These are phyloP conservation scores for Xyrichtys novacula DNA, from an alignment of 2,797 vertebrate genomes.

Conservation along the genomic window DNA sequence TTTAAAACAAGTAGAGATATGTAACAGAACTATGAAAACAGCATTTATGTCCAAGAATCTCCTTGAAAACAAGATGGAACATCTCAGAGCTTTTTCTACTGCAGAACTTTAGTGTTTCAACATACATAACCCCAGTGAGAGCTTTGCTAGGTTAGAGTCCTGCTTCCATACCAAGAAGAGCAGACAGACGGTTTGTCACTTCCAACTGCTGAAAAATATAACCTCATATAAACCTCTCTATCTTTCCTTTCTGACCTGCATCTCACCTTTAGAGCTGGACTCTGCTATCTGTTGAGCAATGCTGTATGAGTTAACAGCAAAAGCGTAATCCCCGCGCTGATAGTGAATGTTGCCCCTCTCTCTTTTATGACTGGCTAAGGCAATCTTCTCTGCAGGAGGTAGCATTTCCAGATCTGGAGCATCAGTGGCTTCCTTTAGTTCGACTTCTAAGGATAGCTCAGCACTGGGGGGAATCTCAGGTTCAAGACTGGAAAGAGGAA, in stretches of 20 bases:
- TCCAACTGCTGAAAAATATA: too few relatives aligned
- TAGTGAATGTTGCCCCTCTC: constrained; percentile 93
- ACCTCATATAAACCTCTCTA: not conserved
- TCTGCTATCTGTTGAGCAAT: constrained; percentile 91
- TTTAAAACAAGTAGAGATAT: not conserved
- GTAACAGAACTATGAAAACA: too few relatives aligned
- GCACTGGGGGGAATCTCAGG: constrained; percentile 87
- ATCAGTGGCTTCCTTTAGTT: constrained; percentile 85
- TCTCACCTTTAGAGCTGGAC: constrained; percentile 92
- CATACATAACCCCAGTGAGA: too few relatives aligned
- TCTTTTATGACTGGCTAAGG: constrained; percentile 89
- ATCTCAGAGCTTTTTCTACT: too few relatives aligned
- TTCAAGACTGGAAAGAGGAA: constrained; percentile 68
- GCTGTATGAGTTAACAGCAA: constrained; percentile 95
- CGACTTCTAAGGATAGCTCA: constrained; percentile 88
- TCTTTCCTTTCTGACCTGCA: not conserved
- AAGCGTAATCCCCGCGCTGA: constrained; percentile 91
- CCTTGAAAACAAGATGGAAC: too few relatives aligned
- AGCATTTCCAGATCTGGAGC: constrained; percentile 91
- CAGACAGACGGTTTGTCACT: too few relatives aligned
- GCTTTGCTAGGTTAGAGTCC: too few relatives aligned
- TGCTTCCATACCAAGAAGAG: too few relatives aligned
- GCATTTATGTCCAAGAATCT: too few relatives aligned
- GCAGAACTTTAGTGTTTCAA: too few relatives aligned
- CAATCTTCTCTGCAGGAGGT: constrained; percentile 86